These are phyloP conservation scores for Spatula versicolor DNA, from an alignment of 2,797 vertebrate species.

Conservation along the genomic window DNA sequence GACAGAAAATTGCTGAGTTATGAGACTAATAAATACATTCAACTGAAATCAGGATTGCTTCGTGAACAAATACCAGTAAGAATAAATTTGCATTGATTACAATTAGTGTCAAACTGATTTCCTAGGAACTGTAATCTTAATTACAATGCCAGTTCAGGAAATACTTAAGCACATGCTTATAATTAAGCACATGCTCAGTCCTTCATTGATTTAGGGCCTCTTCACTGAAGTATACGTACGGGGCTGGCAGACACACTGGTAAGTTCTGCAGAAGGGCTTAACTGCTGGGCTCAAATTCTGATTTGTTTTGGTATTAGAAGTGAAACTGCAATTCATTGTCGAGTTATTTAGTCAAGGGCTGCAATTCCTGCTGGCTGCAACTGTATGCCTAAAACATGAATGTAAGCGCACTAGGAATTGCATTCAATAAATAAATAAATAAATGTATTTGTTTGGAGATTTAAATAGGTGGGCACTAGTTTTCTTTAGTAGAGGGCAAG, in stretches of 20 bases:
- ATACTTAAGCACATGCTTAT: conserved; percentile 11
- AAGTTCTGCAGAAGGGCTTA: neutral
- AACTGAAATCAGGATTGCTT: conserved; percentile 5
- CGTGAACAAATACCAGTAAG: conserved; percentile 23
- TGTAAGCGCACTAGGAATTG: neutral
- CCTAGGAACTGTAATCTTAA: conserved; percentile 5
- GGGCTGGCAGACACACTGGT: neutral
- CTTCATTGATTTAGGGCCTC: neutral
- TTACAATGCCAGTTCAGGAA: conserved; percentile 20
- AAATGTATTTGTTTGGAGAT: neutral
- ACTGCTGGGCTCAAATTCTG: neutral
- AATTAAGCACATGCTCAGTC: conserved; percentile 39
- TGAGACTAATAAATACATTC: neutral
- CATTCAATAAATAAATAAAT: neutral
- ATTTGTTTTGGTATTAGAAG: neutral
- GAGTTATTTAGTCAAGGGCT: neutral
- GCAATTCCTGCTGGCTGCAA: neutral
- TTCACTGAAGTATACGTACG: neutral
- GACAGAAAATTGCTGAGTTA: conserved; percentile 6
- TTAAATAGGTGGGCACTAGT: neutral
- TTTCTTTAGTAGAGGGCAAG: neutral
- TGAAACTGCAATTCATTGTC: neutral
- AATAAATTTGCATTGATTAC: conserved; percentile 66
- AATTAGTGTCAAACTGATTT: conserved; percentile 55
- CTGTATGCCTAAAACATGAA: neutral